Evolutionary conservation across 2,888 invertebrate genomes (phyloP).

Genomic region (Lepeophtheirus nordmannii): DNA sequence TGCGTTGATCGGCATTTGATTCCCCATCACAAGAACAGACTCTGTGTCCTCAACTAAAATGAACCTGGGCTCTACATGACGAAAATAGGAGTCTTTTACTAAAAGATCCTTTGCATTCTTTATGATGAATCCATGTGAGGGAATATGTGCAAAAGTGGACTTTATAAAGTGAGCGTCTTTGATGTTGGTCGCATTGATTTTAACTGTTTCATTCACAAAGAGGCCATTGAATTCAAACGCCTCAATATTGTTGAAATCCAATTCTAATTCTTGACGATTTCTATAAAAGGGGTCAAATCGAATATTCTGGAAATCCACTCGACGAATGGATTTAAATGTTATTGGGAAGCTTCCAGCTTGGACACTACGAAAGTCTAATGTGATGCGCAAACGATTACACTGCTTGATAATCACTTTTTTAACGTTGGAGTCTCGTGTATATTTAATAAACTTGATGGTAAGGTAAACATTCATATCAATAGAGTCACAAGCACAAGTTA

Average conservation of each 20-base stretch:
- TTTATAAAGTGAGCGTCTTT: constrained; percentile 1
- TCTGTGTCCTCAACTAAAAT: constrained; percentile 5
- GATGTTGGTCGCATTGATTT: neutral
- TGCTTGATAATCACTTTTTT: constrained; percentile 10
- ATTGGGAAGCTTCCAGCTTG: constrained; percentile 1
- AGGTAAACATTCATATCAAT: neutral
- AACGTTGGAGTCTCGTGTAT: neutral
- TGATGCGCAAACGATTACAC: neutral
- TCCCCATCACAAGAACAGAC: constrained; percentile 2
- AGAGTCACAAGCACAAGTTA: constrained; percentile 7
- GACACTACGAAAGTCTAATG: neutral
- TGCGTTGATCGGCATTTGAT: constrained; percentile 17
- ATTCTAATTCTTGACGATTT: neutral
- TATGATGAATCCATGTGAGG: constrained; percentile 4
- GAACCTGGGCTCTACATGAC: neutral
- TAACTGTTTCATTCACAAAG: constrained; percentile 6
- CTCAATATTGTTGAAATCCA: constrained; percentile 6
- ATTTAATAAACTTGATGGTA: neutral
- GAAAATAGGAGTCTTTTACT: neutral
- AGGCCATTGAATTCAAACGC: neutral
- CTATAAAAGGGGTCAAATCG: neutral
- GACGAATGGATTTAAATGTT: neutral
- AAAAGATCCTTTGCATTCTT: neutral
- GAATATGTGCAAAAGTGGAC: neutral
- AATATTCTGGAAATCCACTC: constrained; percentile 1